Base-by-base conservation (phyloP, 2,113 vertebrate species). In the Rissa tridactyla region DNA sequence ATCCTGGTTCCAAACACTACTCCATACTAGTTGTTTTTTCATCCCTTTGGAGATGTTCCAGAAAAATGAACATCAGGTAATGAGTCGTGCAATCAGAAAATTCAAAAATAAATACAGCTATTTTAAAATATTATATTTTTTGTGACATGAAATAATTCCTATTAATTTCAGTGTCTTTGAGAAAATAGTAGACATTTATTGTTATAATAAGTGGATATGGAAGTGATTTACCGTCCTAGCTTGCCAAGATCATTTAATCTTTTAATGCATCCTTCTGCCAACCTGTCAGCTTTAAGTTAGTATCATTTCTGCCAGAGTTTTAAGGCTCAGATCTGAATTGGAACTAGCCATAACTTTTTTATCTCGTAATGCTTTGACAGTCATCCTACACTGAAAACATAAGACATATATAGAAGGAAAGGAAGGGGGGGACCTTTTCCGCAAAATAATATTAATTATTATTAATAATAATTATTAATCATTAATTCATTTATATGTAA, bases 381-480 rank as follows among this genome's bases (percentile, higher is more conserved):
- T 76, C 34, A 36, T 57, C 3, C 4, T 49, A 34, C 15, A 65
- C 6, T 83, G 36, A 73, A 90, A 90, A 57, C 1, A 27, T 40
- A 58, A 66, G 18, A 10, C 10, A 58, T 38, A 13, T 13, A 47
- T 4, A 25, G 26, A 77, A 66, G 3, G 27, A 21, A 57, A 65
- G 3, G 30, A 73, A 73, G 4, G 9, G 6, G 6, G 6, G 0
- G 3, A 25, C 0, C 0, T 21, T 40, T 80, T 44, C 25, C 10
- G 30, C 7, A 55, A 82, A 70, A 27, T 70, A 83, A 38, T 29
- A 40, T 42, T 42, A 30, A 42, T 42, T 42, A 42, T 42, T 42
- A 42, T 42, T 13, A 42, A 5, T 42, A 42, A 38, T 38, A 38
- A 38, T 38, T 38, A 38, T 38, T 38, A 38, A 38, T 38, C 36